Base-by-base conservation (phyloP, 2,888 invertebrate genomes). In the Polydrusus tereticollis region DNA sequence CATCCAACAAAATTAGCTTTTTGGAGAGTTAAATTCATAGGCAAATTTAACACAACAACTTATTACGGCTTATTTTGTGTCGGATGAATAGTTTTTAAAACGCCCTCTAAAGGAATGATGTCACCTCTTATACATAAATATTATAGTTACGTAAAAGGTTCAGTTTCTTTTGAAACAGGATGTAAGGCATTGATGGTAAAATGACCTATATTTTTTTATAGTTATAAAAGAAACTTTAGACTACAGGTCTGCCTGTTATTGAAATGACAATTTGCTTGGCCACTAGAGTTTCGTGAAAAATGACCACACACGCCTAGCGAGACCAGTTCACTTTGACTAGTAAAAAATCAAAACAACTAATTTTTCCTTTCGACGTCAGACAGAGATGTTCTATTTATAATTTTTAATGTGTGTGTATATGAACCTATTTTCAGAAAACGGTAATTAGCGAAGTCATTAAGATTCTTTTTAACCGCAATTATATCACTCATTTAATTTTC, bases 391-490 rank as follows among this genome's bases (percentile, higher is more conserved):
- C 72, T 72, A 72, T 72, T 72, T 72, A 60, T 72, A 72, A 36
- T 71, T 60, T 41, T 23, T 47, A 47, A 47, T 38, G 38, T 69
- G 69, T 63, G 33, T 64, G 70, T 63, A 20, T 67, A 65, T 38
- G 26, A 62, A 62, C 18, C 72, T 72, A 72, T 72, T 72, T 67
- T 33, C 62, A 72, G 67, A 63, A n/a, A 29, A 62, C 43, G 62
- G 62, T 72, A 72, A 72, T 72, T 72, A 72, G 72, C 67, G 47
- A 57, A 72, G 67, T 67, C 72, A 67, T 72, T 72, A 71, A 52
- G 71, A 60, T 70, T 58, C 47, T 65, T 69, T 70, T 67, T 45
- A 20, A 36, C 16, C n/a, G 23, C n/a, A n/a, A 57, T 58, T 66
- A 18, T 29, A 29, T 47, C 26, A 47, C 16, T 55, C 29, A 21